Evolutionary conservation across 2,113 vertebrate genomes (phyloP).

Genomic region (Laticauda laticaudata): DNA sequence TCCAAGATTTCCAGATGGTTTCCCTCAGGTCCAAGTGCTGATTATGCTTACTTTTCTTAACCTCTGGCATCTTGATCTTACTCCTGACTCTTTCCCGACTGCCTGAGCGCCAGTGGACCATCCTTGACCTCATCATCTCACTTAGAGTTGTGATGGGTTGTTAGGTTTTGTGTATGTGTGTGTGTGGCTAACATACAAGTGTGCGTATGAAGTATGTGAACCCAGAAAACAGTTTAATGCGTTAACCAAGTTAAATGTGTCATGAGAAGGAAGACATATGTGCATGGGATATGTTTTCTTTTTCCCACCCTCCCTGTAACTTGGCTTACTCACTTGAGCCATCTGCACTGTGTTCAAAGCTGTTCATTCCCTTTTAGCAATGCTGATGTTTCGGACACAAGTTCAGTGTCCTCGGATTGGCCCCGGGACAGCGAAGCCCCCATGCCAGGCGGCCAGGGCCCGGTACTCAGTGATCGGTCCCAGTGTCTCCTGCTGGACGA

Average conservation of each 20-base stretch:
- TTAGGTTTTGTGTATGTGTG: not conserved
- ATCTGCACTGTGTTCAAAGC: not conserved
- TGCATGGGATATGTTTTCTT: not conserved
- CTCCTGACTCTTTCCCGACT: not conserved
- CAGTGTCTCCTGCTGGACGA: constrained; percentile 81
- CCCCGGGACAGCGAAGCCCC: not conserved
- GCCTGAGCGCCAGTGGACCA: not conserved
- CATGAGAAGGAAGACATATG: not conserved
- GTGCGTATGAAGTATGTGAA: not conserved
- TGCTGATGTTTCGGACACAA: not conserved
- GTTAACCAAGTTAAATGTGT: not conserved
- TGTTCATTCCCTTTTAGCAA: accelerated
- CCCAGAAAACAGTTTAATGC: too few relatives aligned
- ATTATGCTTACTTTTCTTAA: accelerated
- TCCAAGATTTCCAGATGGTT: constrained; percentile 75
- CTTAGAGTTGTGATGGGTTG: not conserved
- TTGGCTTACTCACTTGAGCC: not conserved
- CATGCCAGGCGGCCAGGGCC: constrained; percentile 60
- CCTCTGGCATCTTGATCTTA: too few relatives aligned
- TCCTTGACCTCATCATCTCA: not conserved
- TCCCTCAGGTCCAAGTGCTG: constrained; percentile 18
- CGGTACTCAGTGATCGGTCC: constrained; percentile 74
- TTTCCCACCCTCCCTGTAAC: not conserved
- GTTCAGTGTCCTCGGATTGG: not conserved
- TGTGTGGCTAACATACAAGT: not conserved